Conservation (phyloP, 2,113 vertebrate species). For the Percina caprodes region DNA sequence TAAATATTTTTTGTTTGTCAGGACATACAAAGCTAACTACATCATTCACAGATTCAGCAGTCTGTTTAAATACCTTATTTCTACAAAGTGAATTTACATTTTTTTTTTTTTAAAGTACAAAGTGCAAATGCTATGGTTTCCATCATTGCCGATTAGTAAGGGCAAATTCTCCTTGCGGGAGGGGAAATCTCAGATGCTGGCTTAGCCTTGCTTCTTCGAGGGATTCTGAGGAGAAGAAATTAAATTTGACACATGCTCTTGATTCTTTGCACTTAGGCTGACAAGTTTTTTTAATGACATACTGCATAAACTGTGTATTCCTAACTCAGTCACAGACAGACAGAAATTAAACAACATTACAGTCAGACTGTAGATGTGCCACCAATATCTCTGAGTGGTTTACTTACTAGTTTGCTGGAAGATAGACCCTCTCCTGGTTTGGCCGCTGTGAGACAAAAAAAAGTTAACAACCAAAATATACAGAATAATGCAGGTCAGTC, state of each 20-base stretch:
- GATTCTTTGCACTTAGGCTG: not conserved
- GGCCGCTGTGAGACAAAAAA: conserved; percentile 74
- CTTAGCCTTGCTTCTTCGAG: conserved; percentile 93
- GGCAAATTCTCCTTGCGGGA: conserved; percentile 78
- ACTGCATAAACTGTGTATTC: not conserved
- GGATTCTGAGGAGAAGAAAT: conserved; percentile 82
- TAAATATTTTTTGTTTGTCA: conserved; percentile 83
- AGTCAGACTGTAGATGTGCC: not conserved
- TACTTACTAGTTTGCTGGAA: conserved; percentile 91
- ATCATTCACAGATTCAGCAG: conserved; percentile 93
- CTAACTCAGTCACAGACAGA: not conserved
- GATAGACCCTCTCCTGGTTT: conserved; percentile 88
- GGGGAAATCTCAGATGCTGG: conserved; percentile 65
- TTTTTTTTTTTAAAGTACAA: conserved; percentile 92
- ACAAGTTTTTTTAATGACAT: not conserved
- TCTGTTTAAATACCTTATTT: conserved; percentile 95
- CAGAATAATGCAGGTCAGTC: not conserved
- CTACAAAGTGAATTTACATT: conserved; percentile 99
- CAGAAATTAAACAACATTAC: not conserved
- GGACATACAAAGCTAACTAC: conserved; percentile 86
- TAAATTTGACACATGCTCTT: not conserved
- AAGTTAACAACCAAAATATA: conserved; percentile 31
- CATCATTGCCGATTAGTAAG: conserved; percentile 89
- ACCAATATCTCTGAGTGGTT: conserved; percentile 6
- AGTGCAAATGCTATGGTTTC: conserved; percentile 98